Evolutionary conservation across 1,140 invertebrate genomes (phyloP).

Genomic region (Stegodyphus dumicola): DNA sequence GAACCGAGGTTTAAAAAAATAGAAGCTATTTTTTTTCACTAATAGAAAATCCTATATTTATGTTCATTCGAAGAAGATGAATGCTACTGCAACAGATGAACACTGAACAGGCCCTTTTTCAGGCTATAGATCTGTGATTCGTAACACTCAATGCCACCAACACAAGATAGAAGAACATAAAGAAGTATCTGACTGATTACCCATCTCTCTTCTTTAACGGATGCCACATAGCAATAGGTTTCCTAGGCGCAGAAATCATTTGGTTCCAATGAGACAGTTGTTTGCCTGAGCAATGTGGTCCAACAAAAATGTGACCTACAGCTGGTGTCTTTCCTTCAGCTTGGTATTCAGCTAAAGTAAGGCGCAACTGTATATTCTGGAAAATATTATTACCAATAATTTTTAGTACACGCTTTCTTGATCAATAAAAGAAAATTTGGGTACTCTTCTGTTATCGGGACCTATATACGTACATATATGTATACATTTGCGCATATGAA

Average conservation of each 20-base stretch:
- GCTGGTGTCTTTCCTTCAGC: conserved; percentile 96
- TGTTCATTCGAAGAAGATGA: conserved; percentile 18
- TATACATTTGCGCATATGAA: no score
- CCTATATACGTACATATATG: no score
- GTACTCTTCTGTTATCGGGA: neutral
- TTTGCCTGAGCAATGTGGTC: conserved; percentile 96
- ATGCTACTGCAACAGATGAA: conserved; percentile 23
- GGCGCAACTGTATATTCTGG: conserved; percentile 83
- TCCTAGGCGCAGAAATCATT: conserved; percentile 95
- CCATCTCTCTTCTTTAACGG: conserved; percentile 74
- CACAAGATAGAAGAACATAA: neutral
- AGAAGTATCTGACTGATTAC: conserved; percentile 24
- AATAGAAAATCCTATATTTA: neutral
- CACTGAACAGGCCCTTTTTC: conserved; percentile 25
- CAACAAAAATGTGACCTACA: conserved; percentile 95
- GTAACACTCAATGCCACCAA: conserved; percentile 9
- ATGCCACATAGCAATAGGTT: conserved; percentile 99
- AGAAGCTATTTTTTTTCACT: conserved; percentile 27
- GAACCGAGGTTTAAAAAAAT: conserved; percentile 41
- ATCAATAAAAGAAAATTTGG: neutral
- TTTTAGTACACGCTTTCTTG: no score
- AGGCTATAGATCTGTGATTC: neutral
- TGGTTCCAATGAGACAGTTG: conserved; percentile 99
- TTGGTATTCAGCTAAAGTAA: conserved; percentile 91
- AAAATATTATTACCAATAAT: neutral